Base-by-base conservation (phyloP, 2,797 vertebrate species). In the Acropternis orthonyx region DNA sequence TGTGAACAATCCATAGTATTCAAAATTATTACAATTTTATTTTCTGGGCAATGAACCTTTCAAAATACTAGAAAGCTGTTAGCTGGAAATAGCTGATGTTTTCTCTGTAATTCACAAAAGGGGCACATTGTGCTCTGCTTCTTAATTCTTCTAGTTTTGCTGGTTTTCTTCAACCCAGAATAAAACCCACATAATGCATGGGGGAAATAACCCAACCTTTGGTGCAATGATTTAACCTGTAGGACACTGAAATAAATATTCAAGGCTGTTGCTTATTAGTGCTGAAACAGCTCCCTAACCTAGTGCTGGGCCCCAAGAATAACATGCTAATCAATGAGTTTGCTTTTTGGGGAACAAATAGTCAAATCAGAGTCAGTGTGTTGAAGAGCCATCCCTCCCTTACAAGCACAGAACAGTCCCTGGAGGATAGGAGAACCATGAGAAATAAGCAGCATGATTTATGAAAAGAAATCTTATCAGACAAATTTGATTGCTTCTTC, bases 401-500 rank as follows among this genome's bases (percentile, higher is more conserved):
- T 69, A 46, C 15, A 79, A 34, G 19, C 28, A 55, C 26, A 59
- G 34, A 49, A 69, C 4, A 41, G 58, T 7, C 2, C 3, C 5
- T 24, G 24, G 52, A 89, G 39, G 30, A 74, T 82, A 93, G 95
- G 36, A 62, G 44, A 91, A 46, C 67, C 43, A 61, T 87, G 49
- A 95, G 49, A 65, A 92, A 41, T 68, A 97, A 91, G 66, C 54
- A 96, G 73, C n/a, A 89, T 80, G 56, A 88, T 91, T 92, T 92
- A 92, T 95, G 82, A 96, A 95, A 96, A 96, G 85, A 97, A 97
- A 96, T 94, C 91, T 89, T 96, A 93, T 76, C 77, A 94, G 95
- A 97, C 89, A 96, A 97, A 97, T 94, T 88, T 94, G 90, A 97
- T 97, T 97, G 93, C 85, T 97, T 93, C 94, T 96, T 97, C 93